phyloP scores from a whole-genome alignment of 2,888 invertebrate species.

The Andrena trimmerana region DNA sequence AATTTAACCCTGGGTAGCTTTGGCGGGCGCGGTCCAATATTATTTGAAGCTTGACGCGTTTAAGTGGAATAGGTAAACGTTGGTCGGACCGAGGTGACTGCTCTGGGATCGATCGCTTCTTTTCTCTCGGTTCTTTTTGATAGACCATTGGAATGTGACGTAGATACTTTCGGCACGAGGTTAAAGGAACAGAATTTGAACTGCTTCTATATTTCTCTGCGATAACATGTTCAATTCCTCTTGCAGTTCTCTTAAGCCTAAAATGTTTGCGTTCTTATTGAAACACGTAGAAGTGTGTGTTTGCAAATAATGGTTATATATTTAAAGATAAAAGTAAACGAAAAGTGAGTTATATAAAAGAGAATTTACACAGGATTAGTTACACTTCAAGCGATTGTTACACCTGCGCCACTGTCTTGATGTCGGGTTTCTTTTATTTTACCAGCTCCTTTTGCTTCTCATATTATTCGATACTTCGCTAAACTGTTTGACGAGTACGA shows the following conservation, averaged over 20 bases:
- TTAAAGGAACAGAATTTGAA: neutral
- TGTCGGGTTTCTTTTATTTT: neutral
- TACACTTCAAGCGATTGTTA: neutral
- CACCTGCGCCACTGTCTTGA: neutral
- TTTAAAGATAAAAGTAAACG: neutral
- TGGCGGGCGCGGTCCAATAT: slow-evolving; percentile 31
- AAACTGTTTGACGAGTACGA: neutral
- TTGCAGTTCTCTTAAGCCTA: neutral
- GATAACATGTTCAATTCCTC: neutral
- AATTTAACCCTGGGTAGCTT: slow-evolving; percentile 48
- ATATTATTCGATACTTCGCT: neutral
- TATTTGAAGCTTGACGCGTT: slow-evolving; percentile 15
- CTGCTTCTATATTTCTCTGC: neutral
- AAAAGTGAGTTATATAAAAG: neutral
- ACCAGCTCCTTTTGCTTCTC: neutral
- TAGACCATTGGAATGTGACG: no score
- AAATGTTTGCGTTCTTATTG: neutral
- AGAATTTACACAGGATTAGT: neutral
- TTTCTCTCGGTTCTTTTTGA: neutral
- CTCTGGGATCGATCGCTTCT: neutral
- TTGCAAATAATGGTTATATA: neutral
- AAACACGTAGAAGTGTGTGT: neutral
- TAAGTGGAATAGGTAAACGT: slow-evolving; percentile 25
- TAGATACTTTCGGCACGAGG: no score
- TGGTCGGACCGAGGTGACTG: neutral